Evolutionary conservation across 2,113 vertebrate species (phyloP), one percentile per base, ranked within the genome.

Genomic region (Elgaria multicarinata): DNA sequence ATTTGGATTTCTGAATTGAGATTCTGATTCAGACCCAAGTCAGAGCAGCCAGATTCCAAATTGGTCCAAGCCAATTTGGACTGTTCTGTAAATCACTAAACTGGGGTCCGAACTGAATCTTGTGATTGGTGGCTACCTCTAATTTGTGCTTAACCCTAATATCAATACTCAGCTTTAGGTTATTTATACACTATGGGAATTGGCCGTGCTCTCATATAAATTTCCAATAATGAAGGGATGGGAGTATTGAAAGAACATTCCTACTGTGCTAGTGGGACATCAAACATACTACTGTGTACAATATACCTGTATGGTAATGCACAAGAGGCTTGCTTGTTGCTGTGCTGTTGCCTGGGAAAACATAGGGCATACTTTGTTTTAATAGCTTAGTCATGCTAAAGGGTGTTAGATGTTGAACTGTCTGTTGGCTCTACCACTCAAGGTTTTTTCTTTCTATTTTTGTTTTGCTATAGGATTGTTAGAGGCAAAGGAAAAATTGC

Each of bases 401-500:
- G 39, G 55, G 85, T 92, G 90, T 64, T 62, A 88, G 78, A 7
- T 9, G 87, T 36, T 93, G 28, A 92, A 83, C 39, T 66, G 28
- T 77, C 50, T 82, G 18, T 71, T 89, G 50, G 10, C n/a, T 90
- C 67, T 90, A 85, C 74, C 4, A 12, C 74, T 86, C 26, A 67
- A 39, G 26, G 12, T 13, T 46, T 26, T 77, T 4, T 18, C 8
- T 53, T 42, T 79, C 5, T 46, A n/a, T 69, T 8, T 79, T 39
- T 50, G 46, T 50, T 2, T n/a, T 84, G 39, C 46, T 90, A 86
- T 82, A 62, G 22, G 77, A 84, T 71, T 77, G 78, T 0, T 10
- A 93, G 42, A 42, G 42, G 82, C 18, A 85, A 87, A 77, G 36
- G 79, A 82, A 44, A 83, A 53, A 84, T 88, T 92, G 87, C 69